Evolutionary conservation across 1,140 invertebrate species (phyloP), one percentile per base, ranked within the genome.

Genomic region (Meloidogyne floridensis): DNA sequence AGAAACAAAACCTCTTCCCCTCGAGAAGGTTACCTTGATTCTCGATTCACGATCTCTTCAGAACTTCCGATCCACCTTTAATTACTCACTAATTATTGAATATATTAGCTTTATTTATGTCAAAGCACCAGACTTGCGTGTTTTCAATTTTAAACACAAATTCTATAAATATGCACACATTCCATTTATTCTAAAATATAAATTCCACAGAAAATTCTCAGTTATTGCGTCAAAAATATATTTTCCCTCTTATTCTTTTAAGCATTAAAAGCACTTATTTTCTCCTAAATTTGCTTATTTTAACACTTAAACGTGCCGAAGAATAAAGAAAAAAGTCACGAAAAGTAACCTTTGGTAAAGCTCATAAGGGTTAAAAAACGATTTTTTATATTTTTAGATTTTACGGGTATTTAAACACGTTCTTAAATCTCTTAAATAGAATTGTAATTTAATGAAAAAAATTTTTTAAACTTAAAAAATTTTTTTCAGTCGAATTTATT

Each of bases 201-300:
- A 65, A 65, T 65, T 65, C 15, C 15, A n/a, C 32, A 32, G 32
- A 32, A 32, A 32, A 32, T 32, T 32, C 32, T 32, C 32, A 65
- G 18, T 65, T 65, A n/a, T 65, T 65, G 59, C 59, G 59, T 65
- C 59, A 65, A 65, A 7, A n/a, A 65, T 32, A 32, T 32, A 32
- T 32, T 32, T 32, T 32, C 32, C 59, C 59, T 18, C n/a, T 47
- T 8, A 6, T 47, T 47, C 47, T 5, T n/a, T 65, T 65, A 65
- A 65, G 59, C 59, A 65, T 59, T 59, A 59, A 59, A 59, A 59
- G n/a, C n/a, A 65, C n/a, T 65, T 65, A 65, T 65, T n/a, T 65
- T 65, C 59, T 65, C n/a, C 5, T n/a, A 65, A 65, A 65, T 65
- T n/a, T 47, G 47, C 2, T 47, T 47, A 47, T 47, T 47, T 47